These are phyloP conservation scores for Ctenoplectra terminalis DNA, from an alignment of 1,140 invertebrate genomes.

Conservation along the genomic window DNA sequence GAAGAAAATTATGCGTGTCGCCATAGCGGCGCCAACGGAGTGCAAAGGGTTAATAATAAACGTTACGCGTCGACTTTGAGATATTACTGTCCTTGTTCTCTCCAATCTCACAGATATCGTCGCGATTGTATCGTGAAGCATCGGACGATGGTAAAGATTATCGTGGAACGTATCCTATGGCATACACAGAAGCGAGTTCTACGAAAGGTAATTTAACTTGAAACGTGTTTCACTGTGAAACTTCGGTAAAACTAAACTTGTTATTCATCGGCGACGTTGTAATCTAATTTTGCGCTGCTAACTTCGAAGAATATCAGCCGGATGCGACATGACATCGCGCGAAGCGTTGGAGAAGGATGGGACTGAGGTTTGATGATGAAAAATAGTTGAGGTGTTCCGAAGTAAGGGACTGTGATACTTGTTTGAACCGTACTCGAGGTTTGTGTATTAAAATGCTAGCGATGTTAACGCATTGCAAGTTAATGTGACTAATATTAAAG, in stretches of 20 bases:
- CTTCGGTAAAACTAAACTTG: conserved; percentile 17
- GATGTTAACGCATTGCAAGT: too few relatives aligned
- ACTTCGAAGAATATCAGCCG: conserved; percentile 18
- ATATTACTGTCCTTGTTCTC: too few relatives aligned
- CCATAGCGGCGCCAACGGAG: too few relatives aligned
- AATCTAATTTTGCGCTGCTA: conserved; percentile 17
- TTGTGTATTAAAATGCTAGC: too few relatives aligned
- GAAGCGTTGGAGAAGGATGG: not conserved
- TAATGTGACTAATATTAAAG: too few relatives aligned
- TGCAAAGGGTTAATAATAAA: too few relatives aligned
- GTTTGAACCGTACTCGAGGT: too few relatives aligned
- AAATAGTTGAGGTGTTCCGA: too few relatives aligned
- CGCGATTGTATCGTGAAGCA: not conserved
- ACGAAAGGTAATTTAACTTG: conserved; percentile 23
- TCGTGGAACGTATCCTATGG: not conserved
- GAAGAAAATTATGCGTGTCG: too few relatives aligned
- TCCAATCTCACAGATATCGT: too few relatives aligned
- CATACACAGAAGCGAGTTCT: not conserved
- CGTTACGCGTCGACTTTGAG: too few relatives aligned
- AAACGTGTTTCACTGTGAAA: not conserved
- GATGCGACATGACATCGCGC: not conserved
- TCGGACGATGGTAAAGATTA: not conserved
- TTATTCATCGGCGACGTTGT: conserved; percentile 24
- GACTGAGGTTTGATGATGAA: not conserved
- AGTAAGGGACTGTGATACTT: too few relatives aligned